Conservation (phyloP, 2,113 vertebrate species). For the Strigops habroptila region DNA sequence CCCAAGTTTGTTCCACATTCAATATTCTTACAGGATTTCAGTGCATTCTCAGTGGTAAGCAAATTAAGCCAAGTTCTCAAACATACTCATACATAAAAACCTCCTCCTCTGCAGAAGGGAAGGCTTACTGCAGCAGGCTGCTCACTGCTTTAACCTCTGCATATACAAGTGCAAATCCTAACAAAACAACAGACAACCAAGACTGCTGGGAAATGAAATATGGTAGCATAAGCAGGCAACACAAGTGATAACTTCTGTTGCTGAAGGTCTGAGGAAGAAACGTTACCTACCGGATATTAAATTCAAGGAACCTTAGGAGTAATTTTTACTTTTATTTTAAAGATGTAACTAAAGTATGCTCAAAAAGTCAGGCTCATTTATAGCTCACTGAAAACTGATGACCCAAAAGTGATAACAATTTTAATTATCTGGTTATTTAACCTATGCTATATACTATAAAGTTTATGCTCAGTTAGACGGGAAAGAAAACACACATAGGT, state of each 20-base stretch:
- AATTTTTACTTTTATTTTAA: neutral
- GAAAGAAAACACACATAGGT: neutral
- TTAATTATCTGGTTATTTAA: neutral
- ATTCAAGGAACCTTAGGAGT: neutral
- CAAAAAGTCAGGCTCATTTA: neutral
- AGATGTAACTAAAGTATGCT: neutral
- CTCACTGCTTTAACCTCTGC: neutral
- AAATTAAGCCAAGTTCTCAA: neutral
- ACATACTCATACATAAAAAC: neutral
- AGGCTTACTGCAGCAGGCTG: neutral
- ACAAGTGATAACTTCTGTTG: neutral
- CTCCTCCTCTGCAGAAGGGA: neutral
- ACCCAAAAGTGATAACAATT: neutral
- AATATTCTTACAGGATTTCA: neutral
- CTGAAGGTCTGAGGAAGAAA: neutral
- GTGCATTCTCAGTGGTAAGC: neutral
- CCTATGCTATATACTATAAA: neutral
- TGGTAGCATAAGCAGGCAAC: no score
- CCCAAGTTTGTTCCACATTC: neutral
- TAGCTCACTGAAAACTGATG: neutral
- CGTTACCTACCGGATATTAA: accelerated
- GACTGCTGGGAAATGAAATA: neutral
- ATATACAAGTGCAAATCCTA: neutral
- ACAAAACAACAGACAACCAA: neutral
- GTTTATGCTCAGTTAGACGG: neutral